Percentiles rank a stretch among this genome's conserved stretches.
These are phyloP conservation scores for Cephalopterus ornatus DNA, from an alignment of 2,113 vertebrate genomes.

Conservation along the genomic window DNA sequence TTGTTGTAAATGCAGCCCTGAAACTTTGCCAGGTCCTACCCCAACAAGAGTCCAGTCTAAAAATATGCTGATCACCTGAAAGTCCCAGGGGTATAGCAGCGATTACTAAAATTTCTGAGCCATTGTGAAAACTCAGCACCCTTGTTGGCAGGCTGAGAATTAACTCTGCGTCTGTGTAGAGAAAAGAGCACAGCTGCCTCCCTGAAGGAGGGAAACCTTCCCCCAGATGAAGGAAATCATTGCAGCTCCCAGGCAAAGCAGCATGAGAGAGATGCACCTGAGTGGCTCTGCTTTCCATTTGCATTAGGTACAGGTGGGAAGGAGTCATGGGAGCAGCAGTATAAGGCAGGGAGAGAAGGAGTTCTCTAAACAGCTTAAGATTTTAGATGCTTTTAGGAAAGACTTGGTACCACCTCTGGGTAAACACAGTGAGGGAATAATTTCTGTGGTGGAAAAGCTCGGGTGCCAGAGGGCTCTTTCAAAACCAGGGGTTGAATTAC, in stretches of 20 bases:
- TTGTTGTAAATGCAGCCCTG: neutral
- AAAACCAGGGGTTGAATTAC: neutral
- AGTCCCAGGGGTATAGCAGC: neutral
- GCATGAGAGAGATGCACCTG: rapidly evolving
- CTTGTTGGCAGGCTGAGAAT: neutral
- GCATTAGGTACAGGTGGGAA: neutral
- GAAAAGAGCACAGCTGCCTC: neutral
- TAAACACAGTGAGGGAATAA: neutral
- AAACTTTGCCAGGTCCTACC: too few species aligned
- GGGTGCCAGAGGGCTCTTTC: neutral
- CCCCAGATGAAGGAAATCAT: neutral
- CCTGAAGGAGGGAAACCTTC: neutral
- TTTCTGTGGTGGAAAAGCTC: neutral
- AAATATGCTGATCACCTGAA: neutral
- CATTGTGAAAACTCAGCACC: neutral
- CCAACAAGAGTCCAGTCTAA: neutral
- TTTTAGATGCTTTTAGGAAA: neutral
- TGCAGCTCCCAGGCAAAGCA: neutral
- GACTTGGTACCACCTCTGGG: neutral
- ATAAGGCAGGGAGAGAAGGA: neutral
- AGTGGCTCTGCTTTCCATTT: neutral
- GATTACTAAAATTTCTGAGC: neutral
- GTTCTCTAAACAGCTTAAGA: neutral
- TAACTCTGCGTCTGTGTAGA: neutral
- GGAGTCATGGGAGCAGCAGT: rapidly evolving